Percentiles rank a stretch among this genome's conserved stretches.
Conservation (phyloP, 2,888 invertebrate species). For the Steinernema scapterisci region DNA sequence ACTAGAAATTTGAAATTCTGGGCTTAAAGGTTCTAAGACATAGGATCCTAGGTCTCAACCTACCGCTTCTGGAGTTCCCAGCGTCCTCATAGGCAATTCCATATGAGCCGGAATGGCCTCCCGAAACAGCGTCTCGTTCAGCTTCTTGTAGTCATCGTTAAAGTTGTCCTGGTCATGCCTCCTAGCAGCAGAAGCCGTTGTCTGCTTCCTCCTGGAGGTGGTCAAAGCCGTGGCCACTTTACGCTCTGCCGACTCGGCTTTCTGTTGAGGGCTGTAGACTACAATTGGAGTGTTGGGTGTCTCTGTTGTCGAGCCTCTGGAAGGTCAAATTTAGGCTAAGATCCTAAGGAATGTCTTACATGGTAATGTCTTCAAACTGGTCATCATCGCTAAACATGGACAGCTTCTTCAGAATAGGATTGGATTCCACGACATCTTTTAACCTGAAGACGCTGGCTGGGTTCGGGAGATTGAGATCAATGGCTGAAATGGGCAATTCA, state of each 20-base stretch:
- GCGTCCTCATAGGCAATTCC: slow-evolving; percentile 8
- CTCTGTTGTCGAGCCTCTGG: not conserved
- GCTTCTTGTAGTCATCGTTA: slow-evolving; percentile 5
- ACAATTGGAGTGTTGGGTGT: not conserved
- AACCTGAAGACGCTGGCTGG: not conserved
- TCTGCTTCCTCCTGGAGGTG: not conserved
- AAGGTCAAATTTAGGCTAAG: not conserved
- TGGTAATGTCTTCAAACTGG: slow-evolving; percentile 5
- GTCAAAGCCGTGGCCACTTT: not conserved
- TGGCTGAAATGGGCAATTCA: not conserved
- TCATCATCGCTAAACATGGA: slow-evolving; percentile 12
- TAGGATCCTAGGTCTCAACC: not conserved
- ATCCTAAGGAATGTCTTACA: not conserved
- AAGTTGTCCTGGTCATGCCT: not conserved
- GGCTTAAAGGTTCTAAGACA: too few relatives aligned
- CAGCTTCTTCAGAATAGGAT: slow-evolving; percentile 4
- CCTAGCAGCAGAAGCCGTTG: not conserved
- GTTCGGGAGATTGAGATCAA: slow-evolving; percentile 14
- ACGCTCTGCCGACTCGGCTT: slow-evolving; percentile 18
- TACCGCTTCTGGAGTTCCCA: not conserved
- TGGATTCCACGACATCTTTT: slow-evolving; percentile 29
- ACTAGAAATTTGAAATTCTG: too few relatives aligned
- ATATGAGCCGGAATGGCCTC: not conserved
- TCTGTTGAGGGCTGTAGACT: slow-evolving; percentile 6
- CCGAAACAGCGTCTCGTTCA: slow-evolving; percentile 5